Evolutionary conservation across 2,797 vertebrate genomes (phyloP).

Genomic region (Typhlichthys subterraneus): DNA sequence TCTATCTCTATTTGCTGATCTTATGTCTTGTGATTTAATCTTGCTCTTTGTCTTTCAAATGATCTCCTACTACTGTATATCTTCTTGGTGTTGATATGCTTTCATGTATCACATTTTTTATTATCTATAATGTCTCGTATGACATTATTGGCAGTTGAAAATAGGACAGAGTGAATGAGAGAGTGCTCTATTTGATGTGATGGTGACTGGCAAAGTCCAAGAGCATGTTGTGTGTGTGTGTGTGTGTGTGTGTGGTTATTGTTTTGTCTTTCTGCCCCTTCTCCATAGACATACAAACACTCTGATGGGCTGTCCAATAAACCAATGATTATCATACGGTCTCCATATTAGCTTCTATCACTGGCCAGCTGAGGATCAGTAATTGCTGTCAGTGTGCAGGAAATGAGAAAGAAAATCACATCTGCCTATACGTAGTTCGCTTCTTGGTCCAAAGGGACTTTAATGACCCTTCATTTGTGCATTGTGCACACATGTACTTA

Average conservation of each 20-base stretch:
- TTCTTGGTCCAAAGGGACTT: constrained; percentile 62
- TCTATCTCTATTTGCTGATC: constrained; percentile 45
- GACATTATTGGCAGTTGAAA: constrained; percentile 14
- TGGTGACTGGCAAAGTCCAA: constrained; percentile 25
- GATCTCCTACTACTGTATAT: constrained; percentile 32
- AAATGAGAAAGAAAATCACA: constrained; percentile 75
- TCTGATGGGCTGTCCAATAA: constrained; percentile 64
- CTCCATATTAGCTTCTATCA: constrained; percentile 68
- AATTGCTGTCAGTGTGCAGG: constrained; percentile 65
- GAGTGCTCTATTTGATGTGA: constrained; percentile 19
- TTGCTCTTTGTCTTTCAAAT: constrained; percentile 18
- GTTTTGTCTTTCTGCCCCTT: constrained; percentile 52
- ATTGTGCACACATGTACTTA: background rate
- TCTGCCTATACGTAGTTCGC: constrained; percentile 65
- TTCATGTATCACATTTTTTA: no score
- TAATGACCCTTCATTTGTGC: constrained; percentile 43
- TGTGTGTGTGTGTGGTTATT: background rate
- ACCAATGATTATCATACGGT: constrained; percentile 70
- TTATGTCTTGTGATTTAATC: constrained; percentile 39
- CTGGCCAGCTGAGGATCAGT: constrained; percentile 59
- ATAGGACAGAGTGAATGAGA: background rate
- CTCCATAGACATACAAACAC: constrained; percentile 59
- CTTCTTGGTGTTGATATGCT: constrained; percentile 19
- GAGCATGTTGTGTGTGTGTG: constrained; percentile 31
- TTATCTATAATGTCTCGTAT: background rate